Conservation (phyloP, 2,888 invertebrate species). For the Drosophila emarginata region DNA sequence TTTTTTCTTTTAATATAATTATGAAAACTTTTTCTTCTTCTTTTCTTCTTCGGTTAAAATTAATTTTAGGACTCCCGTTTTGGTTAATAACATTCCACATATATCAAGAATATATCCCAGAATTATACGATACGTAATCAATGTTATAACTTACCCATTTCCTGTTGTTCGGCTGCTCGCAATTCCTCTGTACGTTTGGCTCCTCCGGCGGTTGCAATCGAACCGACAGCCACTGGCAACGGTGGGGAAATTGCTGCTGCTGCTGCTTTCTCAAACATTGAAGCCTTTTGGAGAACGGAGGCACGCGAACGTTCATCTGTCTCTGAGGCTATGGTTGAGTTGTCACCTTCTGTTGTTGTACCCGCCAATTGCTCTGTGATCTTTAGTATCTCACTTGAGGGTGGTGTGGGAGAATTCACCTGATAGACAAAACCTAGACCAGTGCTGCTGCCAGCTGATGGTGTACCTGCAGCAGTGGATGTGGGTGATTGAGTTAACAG, state of each 20-base stretch:
- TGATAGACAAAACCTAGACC: slow-evolving; percentile 77
- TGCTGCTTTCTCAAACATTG: slow-evolving; percentile 82
- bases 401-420: slow-evolving; percentile 78
- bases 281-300: slow-evolving; percentile 82
- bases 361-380: slow-evolving; percentile 76
- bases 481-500: slow-evolving; percentile 81
- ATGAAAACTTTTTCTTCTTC: no score
- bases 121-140: background rate
- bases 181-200: slow-evolving; percentile 60
- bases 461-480: slow-evolving; percentile 79
- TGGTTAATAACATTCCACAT: background rate
- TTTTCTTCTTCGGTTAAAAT: no score
- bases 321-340: slow-evolving; percentile 46
- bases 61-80: no score
- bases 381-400: slow-evolving; percentile 77
- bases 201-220: slow-evolving; percentile 41
- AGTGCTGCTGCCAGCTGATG: slow-evolving; percentile 76
- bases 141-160: slow-evolving; percentile 75
- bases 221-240: slow-evolving; percentile 20
- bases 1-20: no score
- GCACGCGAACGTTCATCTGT: slow-evolving; percentile 81
- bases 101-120: slow-evolving; percentile 5
- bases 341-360: background rate
- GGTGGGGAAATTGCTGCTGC: slow-evolving; percentile 63
- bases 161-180: slow-evolving; percentile 69